These are phyloP conservation scores for Zaprionus vittiger DNA, from an alignment of 1,140 invertebrate species.

Conservation along the genomic window DNA sequence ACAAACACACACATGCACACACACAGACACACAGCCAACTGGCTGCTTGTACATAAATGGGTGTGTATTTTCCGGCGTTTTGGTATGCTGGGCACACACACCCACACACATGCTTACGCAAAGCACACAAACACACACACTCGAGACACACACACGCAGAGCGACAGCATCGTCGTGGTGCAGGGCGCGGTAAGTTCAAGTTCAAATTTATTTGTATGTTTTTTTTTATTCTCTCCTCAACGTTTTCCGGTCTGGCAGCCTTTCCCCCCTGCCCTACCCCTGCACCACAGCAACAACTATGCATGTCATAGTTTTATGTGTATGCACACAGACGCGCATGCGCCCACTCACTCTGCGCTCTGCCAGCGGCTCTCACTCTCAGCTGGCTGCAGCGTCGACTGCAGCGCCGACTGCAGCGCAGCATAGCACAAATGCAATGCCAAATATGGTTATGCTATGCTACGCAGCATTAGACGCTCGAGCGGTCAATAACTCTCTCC, in stretches of 20 bases:
- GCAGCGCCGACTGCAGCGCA: conserved; percentile 57
- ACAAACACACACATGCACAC: not conserved
- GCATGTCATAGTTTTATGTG: not conserved
- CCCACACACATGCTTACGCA: conserved; percentile 11
- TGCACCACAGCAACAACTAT: not conserved
- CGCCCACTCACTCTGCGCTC: conserved; percentile 38
- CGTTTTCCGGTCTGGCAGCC: conserved; percentile 57
- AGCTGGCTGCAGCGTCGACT: conserved; percentile 14
- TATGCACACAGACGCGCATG: conserved; percentile 53
- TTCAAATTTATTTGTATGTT: conserved; percentile 78
- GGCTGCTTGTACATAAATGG: conserved; percentile 28
- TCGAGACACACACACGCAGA: not conserved
- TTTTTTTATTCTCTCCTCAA: conserved; percentile 37
- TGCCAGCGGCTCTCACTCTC: not conserved
- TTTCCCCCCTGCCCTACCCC: not conserved
- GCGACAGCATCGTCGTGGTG: not conserved
- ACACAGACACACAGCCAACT: conserved; percentile 10
- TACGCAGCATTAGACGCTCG: conserved; percentile 47
- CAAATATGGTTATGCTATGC: conserved; percentile 74
- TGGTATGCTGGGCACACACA: conserved; percentile 33
- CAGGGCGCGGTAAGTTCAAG: conserved; percentile 72
- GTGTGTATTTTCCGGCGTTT: conserved; percentile 51
- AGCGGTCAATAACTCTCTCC: conserved; percentile 37
- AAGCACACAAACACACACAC: not conserved
- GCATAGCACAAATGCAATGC: conserved; percentile 63